Percentiles rank a stretch among this genome's conserved stretches.
These are phyloP conservation scores for Malurus cyaneus DNA, from an alignment of 2,113 vertebrate species.

Conservation along the genomic window DNA sequence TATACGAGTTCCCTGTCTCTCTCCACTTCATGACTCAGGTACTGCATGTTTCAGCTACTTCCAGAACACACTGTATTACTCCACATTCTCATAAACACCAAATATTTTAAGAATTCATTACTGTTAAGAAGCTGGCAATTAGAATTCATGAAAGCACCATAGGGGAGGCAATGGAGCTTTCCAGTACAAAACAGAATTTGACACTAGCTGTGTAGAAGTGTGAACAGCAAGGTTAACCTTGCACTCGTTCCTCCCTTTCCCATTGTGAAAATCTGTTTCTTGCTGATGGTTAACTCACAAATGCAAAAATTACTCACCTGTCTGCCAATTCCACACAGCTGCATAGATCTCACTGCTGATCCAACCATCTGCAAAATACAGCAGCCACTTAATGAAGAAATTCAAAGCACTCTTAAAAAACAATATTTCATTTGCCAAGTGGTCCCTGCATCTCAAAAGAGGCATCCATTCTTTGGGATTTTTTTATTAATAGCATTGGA, in stretches of 20 bases:
- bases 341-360: neutral
- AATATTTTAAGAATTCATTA: neutral
- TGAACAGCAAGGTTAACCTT: neutral
- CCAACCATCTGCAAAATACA: slow-evolving; percentile 24
- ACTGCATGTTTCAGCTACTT: neutral
- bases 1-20: neutral
- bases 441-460: neutral
- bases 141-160: neutral
- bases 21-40: neutral
- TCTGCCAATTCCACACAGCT: neutral
- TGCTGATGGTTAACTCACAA: neutral
- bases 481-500: neutral
- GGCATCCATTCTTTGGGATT: neutral
- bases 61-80: neutral
- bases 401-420: neutral
- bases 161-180: neutral
- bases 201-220: neutral
- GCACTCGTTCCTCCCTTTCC: neutral
- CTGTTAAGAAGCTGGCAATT: neutral
- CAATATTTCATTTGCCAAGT: neutral
- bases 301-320: neutral
- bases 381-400: neutral
- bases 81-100: neutral
- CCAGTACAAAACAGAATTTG: neutral
- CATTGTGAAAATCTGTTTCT: neutral